Evolutionary conservation across 2,888 invertebrate species (phyloP).

Genomic region (Euphydryas editha): DNA sequence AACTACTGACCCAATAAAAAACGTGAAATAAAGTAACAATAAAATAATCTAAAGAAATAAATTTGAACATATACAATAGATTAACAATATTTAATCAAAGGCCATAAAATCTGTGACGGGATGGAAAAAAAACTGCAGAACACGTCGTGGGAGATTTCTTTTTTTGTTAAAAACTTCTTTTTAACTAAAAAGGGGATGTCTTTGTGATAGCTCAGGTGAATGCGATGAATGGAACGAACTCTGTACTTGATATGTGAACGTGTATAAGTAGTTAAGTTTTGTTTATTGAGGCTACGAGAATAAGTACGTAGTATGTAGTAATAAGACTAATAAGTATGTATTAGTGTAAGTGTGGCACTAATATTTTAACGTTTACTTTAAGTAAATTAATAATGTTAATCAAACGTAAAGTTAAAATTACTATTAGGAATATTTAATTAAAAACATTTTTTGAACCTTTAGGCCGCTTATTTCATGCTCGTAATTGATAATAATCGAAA

Average conservation of each 20-base stretch:
- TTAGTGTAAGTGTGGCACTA: too few relatives aligned
- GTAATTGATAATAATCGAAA: too few relatives aligned
- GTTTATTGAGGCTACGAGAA: not conserved
- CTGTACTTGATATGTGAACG: slow-evolving; percentile 31
- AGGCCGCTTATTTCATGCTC: too few relatives aligned
- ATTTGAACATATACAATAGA: slow-evolving; percentile 42
- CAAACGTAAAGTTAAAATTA: too few relatives aligned
- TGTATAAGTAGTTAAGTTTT: not conserved
- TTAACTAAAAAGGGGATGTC: slow-evolving; percentile 57
- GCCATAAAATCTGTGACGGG: slow-evolving; percentile 53
- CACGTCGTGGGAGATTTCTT: slow-evolving; percentile 65
- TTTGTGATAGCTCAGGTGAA: slow-evolving; percentile 68
- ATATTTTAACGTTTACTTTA: too few relatives aligned
- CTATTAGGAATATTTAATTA: too few relatives aligned
- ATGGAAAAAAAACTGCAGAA: slow-evolving; percentile 62
- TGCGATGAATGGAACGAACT: slow-evolving; percentile 54
- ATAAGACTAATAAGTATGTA: too few relatives aligned
- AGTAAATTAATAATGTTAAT: not conserved
- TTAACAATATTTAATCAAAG: slow-evolving; percentile 55
- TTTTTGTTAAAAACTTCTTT: slow-evolving; percentile 57
- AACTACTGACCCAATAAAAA: slow-evolving; percentile 51
- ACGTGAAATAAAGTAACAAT: slow-evolving; percentile 36
- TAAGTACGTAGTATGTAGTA: too few relatives aligned
- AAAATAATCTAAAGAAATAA: slow-evolving; percentile 37
- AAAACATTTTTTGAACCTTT: too few relatives aligned